Evolutionary conservation across 1,140 invertebrate species (phyloP), one percentile per base, ranked within the genome.

Genomic region (Diuraphis noxia): DNA sequence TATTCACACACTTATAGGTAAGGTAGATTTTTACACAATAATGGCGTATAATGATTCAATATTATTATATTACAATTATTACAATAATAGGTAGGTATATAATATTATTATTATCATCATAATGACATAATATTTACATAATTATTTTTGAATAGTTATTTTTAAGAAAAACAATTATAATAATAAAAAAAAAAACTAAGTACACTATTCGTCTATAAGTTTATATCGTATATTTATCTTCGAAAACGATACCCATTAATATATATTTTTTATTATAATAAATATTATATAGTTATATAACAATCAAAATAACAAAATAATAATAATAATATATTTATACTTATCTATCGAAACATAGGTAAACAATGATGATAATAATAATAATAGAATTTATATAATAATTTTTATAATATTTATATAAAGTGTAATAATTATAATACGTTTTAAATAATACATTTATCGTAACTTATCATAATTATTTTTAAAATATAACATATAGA

Each of bases 201-300:
- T 81, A 81, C 79, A 81, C 79, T n/a, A 38, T 81, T 81, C 9
- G 36, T 81, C 79, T 81, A 79, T 81, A 81, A 81, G 38, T 38
- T 40, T 81, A 25, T 38, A 81, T 81, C 36, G 23, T 81, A 21
- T 77, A 34, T 36, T 34, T 9, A 30, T 77, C 34, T 36, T 38
- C 10, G 34, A 36, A 38, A 79, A 79, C 77, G 77, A 79, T 79
- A 79, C 19, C 36, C 77, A 79, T 81, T 25, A 10, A 81, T 81
- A 40, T 25, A 23, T 81, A 9, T 81, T 30, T n/a, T 56, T 56
- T 77, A 72, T 77, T 34, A 77, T 77, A 34, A 36, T 36, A 77
- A 30, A 63, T 79, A 79, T 79, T 8, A 36, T 21, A 79, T 36
- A 77, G 46, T 49, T 49, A 36, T 36, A 36, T 36, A 79, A 79